Percentiles rank a stretch among this genome's conserved stretches.
phyloP scores from a whole-genome alignment of 64 coral and sea anemone genomes.

The Pachyseris speciosa region DNA sequence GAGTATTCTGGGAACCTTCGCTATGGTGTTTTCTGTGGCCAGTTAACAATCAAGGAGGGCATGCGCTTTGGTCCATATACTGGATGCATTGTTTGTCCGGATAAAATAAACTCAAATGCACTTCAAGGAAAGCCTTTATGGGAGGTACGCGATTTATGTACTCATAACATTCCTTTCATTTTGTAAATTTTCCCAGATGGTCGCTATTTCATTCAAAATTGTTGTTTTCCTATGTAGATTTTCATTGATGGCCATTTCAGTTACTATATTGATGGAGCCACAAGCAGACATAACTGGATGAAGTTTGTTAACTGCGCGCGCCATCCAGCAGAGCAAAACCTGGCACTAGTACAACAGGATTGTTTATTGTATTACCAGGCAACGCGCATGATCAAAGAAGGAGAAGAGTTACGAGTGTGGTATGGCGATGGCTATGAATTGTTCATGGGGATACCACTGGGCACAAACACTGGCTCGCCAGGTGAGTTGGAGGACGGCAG shows the following conservation, averaged over 20 bases:
- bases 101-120: background rate
- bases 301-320: slow-evolving; percentile 87
- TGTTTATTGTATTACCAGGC: slow-evolving; percentile 71
- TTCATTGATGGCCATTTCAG: slow-evolving; percentile 46
- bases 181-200: no score
- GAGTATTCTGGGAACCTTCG: background rate
- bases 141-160: background rate
- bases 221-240: background rate
- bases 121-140: background rate
- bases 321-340: slow-evolving; percentile 64
- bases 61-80: slow-evolving; percentile 20
- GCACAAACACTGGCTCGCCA: slow-evolving; percentile 43
- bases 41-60: background rate
- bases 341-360: slow-evolving; percentile 78
- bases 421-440: slow-evolving; percentile 69
- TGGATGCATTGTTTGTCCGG: background rate
- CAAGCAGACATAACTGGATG: slow-evolving; percentile 86
- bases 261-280: slow-evolving; percentile 83
- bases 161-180: no score
- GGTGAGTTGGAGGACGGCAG: no score
- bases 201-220: no score
- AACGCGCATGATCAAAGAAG: slow-evolving; percentile 55
- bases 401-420: slow-evolving; percentile 82
- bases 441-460: slow-evolving; percentile 71
- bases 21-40: slow-evolving; percentile 13